Base-by-base conservation (phyloP, 1,140 invertebrate species). In the Cotesia typhae region DNA sequence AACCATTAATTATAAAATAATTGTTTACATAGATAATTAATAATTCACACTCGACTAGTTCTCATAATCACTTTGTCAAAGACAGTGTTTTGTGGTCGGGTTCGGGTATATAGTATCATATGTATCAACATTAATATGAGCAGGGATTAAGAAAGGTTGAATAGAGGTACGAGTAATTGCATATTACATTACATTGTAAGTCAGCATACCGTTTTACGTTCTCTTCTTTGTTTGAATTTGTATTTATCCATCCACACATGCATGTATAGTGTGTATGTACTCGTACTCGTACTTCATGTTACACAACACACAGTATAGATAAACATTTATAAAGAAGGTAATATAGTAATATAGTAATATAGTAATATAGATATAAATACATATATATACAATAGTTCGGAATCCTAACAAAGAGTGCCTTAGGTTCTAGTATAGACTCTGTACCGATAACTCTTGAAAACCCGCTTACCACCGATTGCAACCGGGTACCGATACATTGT, bases 391-490 rank as follows among this genome's bases (percentile, higher is more conserved):
- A 61, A 61, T 61, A 35, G 4, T 20, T 10, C 12, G 60, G 60
- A 61, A 61, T 61, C 60, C 60, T 35, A 35, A 61, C 60, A 61
- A 61, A 61, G 60, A 61, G 60, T 28, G 60, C 41, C 41, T 6
- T 10, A 47, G 60, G 60, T 35, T 28, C 3, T 28, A 28, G 28
- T 28, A 28, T 28, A 28, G 28, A 28, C 2, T 28, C 28, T 37
- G 60, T 35, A 35, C 55, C 14, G 17, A 20, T 20, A 35, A 61
- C 9, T 61, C 35, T 4, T 61, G 35, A 61, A 61, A 61, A 61
- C 17, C 60, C 60, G 60, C 60, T 65, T 7, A 38, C 63, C 38
- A 38, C 5, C 41, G 6, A 7, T 6, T 47, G 41, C 60, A 65
- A 47, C 6, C 10, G 10, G 10, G 41, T 47, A 47, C 41, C 6